Conservation (phyloP, 2,797 vertebrate genomes). For the Amniataba percoides region DNA sequence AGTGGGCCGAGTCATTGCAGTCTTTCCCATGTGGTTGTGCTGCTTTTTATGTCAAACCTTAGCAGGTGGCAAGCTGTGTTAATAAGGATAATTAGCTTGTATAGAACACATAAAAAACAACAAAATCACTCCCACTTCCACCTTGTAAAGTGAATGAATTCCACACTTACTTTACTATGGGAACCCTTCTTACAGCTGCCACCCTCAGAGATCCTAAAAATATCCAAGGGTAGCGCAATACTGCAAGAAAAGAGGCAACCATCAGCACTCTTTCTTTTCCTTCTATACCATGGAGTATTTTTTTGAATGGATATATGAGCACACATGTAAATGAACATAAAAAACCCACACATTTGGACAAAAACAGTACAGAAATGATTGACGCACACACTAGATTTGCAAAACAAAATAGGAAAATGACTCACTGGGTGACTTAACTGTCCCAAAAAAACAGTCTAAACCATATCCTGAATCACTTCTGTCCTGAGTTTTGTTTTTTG, state of each 20-base stretch:
- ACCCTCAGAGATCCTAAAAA: conserved; percentile 30
- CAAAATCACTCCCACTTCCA: conserved; percentile 49
- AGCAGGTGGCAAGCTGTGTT: conserved; percentile 46
- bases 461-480: conserved; percentile 27
- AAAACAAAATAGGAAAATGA: background rate
- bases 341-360: background rate
- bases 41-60: conserved; percentile 40
- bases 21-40: conserved; percentile 28
- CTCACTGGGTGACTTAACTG: background rate
- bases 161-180: conserved; percentile 46
- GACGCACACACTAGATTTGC: background rate
- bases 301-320: conserved; percentile 4
- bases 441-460: conserved; percentile 8
- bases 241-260: conserved; percentile 5
- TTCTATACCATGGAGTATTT: background rate
- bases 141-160: conserved; percentile 62
- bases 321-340: background rate
- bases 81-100: conserved; percentile 62
- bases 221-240: conserved; percentile 1
- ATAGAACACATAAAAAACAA: conserved; percentile 39
- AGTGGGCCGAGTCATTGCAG: background rate
- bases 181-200: conserved; percentile 46
- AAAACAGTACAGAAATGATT: background rate
- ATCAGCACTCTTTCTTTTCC: conserved; percentile 1
- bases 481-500: conserved; percentile 2